Percentiles rank a stretch among this genome's conserved stretches.
Conservation (phyloP, 1,140 invertebrate species). For the Trichoplusia ni region DNA sequence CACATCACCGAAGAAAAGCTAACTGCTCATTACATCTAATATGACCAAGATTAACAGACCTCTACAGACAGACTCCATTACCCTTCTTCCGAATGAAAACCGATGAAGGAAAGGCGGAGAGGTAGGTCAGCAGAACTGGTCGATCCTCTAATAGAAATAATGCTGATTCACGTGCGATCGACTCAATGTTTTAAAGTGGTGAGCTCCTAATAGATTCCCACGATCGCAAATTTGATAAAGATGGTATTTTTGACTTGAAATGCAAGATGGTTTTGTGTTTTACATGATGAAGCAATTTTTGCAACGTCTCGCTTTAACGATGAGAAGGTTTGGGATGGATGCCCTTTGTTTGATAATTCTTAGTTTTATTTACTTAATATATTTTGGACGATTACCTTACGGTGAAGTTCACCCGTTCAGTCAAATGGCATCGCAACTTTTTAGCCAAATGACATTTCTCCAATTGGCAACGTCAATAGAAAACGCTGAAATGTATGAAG, state of each 20-base stretch:
- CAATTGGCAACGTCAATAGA: too few species aligned
- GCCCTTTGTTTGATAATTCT: too few species aligned
- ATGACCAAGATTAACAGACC: slow-evolving; percentile 45
- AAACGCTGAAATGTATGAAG: too few species aligned
- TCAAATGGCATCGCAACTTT: too few species aligned
- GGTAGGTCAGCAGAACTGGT: slow-evolving; percentile 43
- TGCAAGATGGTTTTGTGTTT: background rate
- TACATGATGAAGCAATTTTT: background rate
- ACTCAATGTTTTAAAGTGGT: slow-evolving; percentile 59
- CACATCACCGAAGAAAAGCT: slow-evolving; percentile 67
- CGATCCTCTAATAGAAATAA: slow-evolving; percentile 56
- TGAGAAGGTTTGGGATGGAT: too few species aligned
- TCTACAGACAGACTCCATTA: background rate
- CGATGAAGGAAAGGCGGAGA: slow-evolving; percentile 21
- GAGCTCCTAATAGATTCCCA: slow-evolving; percentile 59
- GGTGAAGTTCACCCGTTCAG: too few species aligned
- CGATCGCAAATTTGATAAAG: slow-evolving; percentile 75
- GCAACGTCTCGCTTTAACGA: background rate
- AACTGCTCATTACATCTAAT: slow-evolving; percentile 70
- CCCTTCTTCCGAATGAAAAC: background rate
- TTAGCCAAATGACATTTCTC: too few species aligned
- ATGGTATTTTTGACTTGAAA: background rate
- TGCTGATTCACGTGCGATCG: slow-evolving; percentile 63
- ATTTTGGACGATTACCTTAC: too few species aligned
- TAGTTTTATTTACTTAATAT: too few species aligned